Evolutionary conservation across 2,797 vertebrate species (phyloP), one percentile per base, ranked within the genome.

Genomic region (Siniperca scherzeri): DNA sequence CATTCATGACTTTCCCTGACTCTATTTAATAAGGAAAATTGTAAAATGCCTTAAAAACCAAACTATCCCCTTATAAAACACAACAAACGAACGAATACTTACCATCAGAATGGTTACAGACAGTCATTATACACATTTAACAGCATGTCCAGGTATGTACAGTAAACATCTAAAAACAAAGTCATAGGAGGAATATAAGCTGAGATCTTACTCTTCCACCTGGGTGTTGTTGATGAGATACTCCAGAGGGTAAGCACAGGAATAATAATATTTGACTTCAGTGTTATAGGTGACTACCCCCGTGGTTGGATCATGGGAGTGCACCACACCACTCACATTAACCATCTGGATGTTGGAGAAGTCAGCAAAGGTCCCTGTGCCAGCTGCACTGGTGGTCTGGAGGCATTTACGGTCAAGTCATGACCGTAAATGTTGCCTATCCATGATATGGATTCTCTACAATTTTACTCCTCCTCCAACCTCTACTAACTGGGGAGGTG

Each of bases 201-300:
- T 68, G 36, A 53, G 53, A 46, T 59, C 94, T 94, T 94, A 96
- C 95, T 95, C 94, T 50, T 96, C 93, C 42, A 96, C 70, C 59
- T 57, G 87, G 42, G 95, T 96, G 81, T 96, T 96, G 92, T 96
- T 96, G 82, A 95, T 87, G 68, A 96, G 78, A 81, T 96, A 96
- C 83, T 96, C 92, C 87, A 96, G 80, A 50, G 96, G 94, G 88
- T 96, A 96, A 48, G 89, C 67, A 61, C 96, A 96, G 38, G 95
- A 96, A 82, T 95, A 96, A 48, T 81, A 92, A 81, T 96, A 96
- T 60, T 93, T 92, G 44, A 96, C 88, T 59, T 94, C 93, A 22
- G 93, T 57, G 1, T 91, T 95, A 60, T 96, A 95, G 5, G 94
- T 95, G 53, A 96, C 90, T 0, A 90, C 78, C 10, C 94, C 92